Base-by-base conservation (phyloP, 1,140 invertebrate species). In the Papilio polytes region DNA sequence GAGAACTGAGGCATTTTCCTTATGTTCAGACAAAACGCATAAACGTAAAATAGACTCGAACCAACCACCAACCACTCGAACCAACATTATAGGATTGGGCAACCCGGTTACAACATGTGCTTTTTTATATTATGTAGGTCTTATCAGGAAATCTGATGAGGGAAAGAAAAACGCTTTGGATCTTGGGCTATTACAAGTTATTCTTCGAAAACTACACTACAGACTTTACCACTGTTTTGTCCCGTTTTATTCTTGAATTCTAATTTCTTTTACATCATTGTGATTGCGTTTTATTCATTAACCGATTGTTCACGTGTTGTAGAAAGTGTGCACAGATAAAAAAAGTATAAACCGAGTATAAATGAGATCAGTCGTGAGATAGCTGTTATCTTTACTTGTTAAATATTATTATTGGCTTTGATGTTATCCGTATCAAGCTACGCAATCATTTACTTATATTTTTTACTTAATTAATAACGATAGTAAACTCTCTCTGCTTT, bases 391-490 rank as follows among this genome's bases (percentile, higher is more conserved):
- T 66, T 26, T 3, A 66, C 20, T 26, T 31, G 59, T 66, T 13
- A 66, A 26, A 66, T 22, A 66, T 31, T 26, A 66, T 66, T 66
- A 66, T 66, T 66, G 13, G 12, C 59, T 66, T 66, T 66, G 22
- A 63, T 63, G 22, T 63, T 63, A 63, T 59, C 56, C n/a, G n/a
- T 22, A 20, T 66, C 59, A 66, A 66, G 26, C 59, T 26, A 22
- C 59, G 59, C 22, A 63, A 63, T 26, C 9, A 59, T 22, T 22
- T 18, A 56, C 7, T 10, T 20, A 10, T 59, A 22, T 59, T 26
- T 66, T 66, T 66, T 66, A 66, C 4, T 31, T 31, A 66, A 66
- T 66, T 66, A 66, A 66, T 13, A 66, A 66, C 12, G 56, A 59
- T 59, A 3, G 46, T 48, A 48, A 15, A 48, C 46, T 48, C 13